These are phyloP conservation scores for Trachelus stipa DNA, from an alignment of 2,888 invertebrate genomes.

Conservation along the genomic window DNA sequence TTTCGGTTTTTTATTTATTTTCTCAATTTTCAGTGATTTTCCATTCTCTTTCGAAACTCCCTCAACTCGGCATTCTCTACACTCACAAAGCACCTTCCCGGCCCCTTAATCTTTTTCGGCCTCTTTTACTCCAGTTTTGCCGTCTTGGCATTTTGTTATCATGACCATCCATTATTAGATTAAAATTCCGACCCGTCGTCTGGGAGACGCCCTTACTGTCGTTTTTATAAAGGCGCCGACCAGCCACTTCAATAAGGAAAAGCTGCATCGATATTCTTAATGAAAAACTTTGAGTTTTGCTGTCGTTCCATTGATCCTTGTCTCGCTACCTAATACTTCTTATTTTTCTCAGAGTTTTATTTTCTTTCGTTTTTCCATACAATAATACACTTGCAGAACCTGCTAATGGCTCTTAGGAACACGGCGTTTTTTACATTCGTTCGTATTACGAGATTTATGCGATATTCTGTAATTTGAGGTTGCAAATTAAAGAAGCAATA, in stretches of 20 bases:
- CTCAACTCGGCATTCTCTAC: not conserved
- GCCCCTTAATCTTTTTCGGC: not conserved
- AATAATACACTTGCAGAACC: not conserved
- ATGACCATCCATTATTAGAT: constrained; percentile 16
- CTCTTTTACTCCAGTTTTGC: not conserved
- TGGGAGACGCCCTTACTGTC: not conserved
- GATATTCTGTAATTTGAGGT: not conserved
- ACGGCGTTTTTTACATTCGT: not conserved
- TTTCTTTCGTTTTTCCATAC: not conserved
- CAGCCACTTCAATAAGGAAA: not conserved
- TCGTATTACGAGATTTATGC: not conserved
- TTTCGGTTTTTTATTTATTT: not conserved
- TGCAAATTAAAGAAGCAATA: not conserved
- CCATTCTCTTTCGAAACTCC: not conserved
- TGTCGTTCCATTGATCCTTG: not conserved
- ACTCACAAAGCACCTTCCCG: not conserved
- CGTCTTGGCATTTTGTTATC: not conserved
- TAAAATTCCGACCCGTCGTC: constrained; percentile 23
- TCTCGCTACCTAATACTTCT: not conserved
- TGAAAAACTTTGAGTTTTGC: constrained; percentile 8
- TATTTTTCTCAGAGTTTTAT: not conserved
- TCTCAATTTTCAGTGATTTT: not conserved
- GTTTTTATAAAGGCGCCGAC: not conserved
- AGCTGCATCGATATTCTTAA: constrained; percentile 5
- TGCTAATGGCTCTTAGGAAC: not conserved